These are phyloP conservation scores for Eilema sororculum DNA, from an alignment of 2,888 invertebrate genomes.

Conservation along the genomic window DNA sequence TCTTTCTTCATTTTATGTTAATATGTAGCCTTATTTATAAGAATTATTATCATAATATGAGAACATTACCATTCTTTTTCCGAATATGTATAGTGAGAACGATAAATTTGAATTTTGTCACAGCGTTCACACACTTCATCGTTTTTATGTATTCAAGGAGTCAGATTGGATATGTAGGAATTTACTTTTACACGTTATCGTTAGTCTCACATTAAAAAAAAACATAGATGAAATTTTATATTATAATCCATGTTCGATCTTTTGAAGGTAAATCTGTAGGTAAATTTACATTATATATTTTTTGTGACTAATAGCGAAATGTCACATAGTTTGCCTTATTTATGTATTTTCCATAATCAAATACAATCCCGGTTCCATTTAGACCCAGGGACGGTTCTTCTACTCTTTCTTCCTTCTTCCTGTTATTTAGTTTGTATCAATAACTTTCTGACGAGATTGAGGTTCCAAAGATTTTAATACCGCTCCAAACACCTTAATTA, in stretches of 20 bases:
- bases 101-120: constrained; percentile 56
- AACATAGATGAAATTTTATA: neutral
- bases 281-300: neutral
- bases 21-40: constrained; percentile 51
- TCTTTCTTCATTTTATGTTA: constrained; percentile 40
- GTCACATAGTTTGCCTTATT: no score
- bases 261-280: neutral
- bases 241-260: neutral
- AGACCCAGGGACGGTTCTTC: no score
- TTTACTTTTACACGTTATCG: constrained; percentile 34
- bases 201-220: constrained; percentile 31
- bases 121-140: constrained; percentile 50
- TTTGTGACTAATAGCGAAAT: no score
- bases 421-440: no score
- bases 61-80: constrained; percentile 52
- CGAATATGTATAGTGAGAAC: constrained; percentile 49
- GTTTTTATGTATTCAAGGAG: constrained; percentile 44
- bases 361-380: no score
- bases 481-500: no score
- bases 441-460: no score
- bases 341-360: no score
- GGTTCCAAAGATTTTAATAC: no score
- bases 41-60: constrained; percentile 55
- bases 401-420: no score
- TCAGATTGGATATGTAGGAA: constrained; percentile 41